Percentiles rank a stretch among this genome's conserved stretches.
These are phyloP conservation scores for Drosophila trapezifrons DNA, from an alignment of 1,140 invertebrate genomes.

Conservation along the genomic window DNA sequence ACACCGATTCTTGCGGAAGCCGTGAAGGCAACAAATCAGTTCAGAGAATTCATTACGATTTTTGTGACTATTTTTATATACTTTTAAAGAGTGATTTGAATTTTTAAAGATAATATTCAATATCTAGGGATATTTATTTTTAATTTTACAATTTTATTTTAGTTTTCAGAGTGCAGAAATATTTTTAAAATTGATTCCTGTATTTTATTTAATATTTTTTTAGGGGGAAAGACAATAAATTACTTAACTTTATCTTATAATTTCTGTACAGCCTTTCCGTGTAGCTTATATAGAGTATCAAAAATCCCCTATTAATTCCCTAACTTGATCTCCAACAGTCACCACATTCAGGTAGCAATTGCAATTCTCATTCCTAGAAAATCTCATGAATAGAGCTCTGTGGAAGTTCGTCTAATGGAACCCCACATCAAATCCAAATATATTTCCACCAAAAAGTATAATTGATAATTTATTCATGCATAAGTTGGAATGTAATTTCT, in stretches of 20 bases:
- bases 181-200: no score
- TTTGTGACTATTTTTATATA: conserved; percentile 7
- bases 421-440: conserved; percentile 14
- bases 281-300: neutral
- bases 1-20: conserved; percentile 53
- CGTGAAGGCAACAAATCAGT: conserved; percentile 38
- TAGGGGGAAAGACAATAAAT: no score
- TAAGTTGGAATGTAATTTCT: conserved; percentile 70
- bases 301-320: no score
- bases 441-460: conserved; percentile 37
- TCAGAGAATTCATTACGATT: conserved; percentile 56
- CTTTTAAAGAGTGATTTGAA: neutral
- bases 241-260: neutral
- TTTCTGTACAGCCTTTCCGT: neutral
- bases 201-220: no score
- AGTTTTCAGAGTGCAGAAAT: no score
- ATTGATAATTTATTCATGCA: conserved; percentile 76
- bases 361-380: conserved; percentile 38
- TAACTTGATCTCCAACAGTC: no score
- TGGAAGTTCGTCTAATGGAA: conserved; percentile 16
- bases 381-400: conserved; percentile 17
- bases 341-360: conserved; percentile 16
- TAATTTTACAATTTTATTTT: no score
- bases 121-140: neutral
- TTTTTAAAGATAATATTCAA: neutral